These are phyloP conservation scores for Trissoscelio sp. DNA, from an alignment of 2,888 invertebrate species.

Conservation along the genomic window DNA sequence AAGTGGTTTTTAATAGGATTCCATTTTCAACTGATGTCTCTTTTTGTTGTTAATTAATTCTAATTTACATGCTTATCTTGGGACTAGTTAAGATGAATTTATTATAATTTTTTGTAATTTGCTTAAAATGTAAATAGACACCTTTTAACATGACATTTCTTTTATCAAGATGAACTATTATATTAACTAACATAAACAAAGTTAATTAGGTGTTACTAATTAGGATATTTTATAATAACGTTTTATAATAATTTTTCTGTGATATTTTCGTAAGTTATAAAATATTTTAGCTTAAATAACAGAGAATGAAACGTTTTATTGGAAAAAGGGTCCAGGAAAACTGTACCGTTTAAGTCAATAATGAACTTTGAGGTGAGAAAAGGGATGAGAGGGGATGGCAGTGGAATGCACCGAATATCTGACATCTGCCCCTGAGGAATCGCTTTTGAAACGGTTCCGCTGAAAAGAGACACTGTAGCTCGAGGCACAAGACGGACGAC, in stretches of 20 bases:
- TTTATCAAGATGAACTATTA: too few species aligned
- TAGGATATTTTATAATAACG: too few species aligned
- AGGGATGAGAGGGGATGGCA: background rate
- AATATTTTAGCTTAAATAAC: too few species aligned
- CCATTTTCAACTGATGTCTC: background rate
- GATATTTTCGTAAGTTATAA: too few species aligned
- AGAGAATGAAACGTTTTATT: background rate
- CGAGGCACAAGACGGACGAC: constrained; percentile 1
- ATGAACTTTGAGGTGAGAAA: constrained; percentile 8
- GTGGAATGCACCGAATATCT: constrained; percentile 18
- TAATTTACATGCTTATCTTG: too few species aligned
- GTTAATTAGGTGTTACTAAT: too few species aligned
- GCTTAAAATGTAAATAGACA: too few species aligned
- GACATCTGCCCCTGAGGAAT: constrained; percentile 22
- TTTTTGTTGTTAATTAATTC: background rate
- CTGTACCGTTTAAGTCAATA: constrained; percentile 20
- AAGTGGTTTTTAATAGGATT: background rate
- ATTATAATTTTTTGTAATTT: too few species aligned
- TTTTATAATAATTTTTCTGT: too few species aligned
- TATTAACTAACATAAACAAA: too few species aligned
- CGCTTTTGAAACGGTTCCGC: constrained; percentile 20
- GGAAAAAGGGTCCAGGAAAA: constrained; percentile 4
- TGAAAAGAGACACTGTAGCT: constrained; percentile 3
- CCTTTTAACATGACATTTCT: too few species aligned
- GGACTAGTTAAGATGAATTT: too few species aligned